phyloP scores from a whole-genome alignment of 2,888 invertebrate genomes.

The Oligia latruncula region DNA sequence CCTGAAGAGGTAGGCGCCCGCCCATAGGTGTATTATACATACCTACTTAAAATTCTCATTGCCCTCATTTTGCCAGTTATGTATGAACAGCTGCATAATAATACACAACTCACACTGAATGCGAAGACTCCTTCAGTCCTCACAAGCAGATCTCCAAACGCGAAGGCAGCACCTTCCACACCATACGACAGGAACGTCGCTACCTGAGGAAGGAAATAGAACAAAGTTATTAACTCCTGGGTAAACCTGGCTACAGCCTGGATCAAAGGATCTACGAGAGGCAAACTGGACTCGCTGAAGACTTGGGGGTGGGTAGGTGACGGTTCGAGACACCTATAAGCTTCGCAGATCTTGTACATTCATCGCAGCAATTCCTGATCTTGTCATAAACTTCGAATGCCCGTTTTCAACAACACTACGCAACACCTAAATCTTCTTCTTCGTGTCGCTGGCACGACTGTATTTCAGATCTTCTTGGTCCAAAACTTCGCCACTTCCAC shows the following conservation, averaged over 20 bases:
- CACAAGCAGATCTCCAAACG: slow-evolving; percentile 94
- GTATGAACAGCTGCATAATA: not conserved
- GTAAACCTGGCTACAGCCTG: not conserved
- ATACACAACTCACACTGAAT: slow-evolving; percentile 92
- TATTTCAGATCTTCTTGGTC: too few species aligned
- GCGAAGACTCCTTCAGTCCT: slow-evolving; percentile 92
- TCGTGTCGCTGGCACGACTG: too few species aligned
- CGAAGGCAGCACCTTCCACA: slow-evolving; percentile 94
- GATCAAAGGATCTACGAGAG: not conserved
- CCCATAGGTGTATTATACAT: not conserved
- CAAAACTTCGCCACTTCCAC: too few species aligned
- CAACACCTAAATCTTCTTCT: too few species aligned
- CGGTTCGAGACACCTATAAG: too few species aligned
- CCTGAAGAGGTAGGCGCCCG: not conserved
- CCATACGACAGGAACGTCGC: slow-evolving; percentile 95
- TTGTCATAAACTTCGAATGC: too few species aligned
- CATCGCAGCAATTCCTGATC: too few species aligned
- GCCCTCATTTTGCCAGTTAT: not conserved
- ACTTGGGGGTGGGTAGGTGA: too few species aligned
- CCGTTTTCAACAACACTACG: too few species aligned
- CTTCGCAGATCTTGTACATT: too few species aligned
- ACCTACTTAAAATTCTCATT: not conserved
- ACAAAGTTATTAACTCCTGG: too few species aligned
- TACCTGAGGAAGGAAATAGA: slow-evolving; percentile 77
- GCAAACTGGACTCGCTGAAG: not conserved